Conservation (phyloP, 2,113 vertebrate genomes). For the Petrocephalus microphthalmus region DNA sequence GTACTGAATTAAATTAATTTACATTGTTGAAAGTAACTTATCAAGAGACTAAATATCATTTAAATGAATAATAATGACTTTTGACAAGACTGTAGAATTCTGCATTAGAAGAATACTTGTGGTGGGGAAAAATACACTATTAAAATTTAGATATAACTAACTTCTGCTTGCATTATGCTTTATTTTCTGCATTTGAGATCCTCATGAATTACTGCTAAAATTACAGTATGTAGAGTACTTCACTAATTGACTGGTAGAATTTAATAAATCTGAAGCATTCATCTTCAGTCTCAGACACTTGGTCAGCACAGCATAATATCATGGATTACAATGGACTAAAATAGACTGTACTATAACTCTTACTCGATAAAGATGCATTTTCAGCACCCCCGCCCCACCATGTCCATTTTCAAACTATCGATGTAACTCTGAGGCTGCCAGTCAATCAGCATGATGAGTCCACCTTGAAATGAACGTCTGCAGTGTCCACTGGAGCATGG, state of each 20-base stretch:
- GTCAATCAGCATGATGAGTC: background rate
- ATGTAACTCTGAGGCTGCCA: background rate
- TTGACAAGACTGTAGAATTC: background rate
- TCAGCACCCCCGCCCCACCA: background rate
- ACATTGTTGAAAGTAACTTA: background rate
- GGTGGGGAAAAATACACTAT: background rate
- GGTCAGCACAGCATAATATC: constrained; percentile 42
- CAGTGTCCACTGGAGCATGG: background rate
- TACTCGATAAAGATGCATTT: background rate
- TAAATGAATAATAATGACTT: background rate
- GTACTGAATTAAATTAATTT: constrained; percentile 23
- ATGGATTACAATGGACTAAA: background rate
- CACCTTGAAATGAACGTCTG: background rate
- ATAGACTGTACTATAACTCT: background rate
- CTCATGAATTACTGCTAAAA: constrained; percentile 42
- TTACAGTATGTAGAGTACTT: constrained; percentile 51
- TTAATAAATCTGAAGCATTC: constrained; percentile 43
- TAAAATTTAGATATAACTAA: background rate
- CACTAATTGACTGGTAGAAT: constrained; percentile 53
- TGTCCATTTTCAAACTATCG: background rate
- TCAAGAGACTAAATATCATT: background rate
- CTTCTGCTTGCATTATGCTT: background rate
- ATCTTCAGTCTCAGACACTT: constrained; percentile 49
- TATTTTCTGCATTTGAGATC: background rate
- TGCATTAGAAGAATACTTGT: background rate